Percentiles rank a stretch among this genome's conserved stretches.
Conservation (phyloP, 2,113 vertebrate species). For the Ornithorhynchus anatinus region DNA sequence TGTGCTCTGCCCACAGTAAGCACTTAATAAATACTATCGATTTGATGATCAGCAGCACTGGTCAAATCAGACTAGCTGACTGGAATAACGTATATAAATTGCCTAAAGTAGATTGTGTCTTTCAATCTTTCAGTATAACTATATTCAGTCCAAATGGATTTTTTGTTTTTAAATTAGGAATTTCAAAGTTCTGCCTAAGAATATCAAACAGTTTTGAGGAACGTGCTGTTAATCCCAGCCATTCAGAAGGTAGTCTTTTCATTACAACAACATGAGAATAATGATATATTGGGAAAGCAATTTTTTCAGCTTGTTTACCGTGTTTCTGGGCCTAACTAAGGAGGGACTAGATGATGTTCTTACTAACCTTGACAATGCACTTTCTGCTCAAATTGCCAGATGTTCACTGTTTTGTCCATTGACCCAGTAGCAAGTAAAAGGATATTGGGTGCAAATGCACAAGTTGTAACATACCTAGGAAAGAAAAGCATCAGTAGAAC, state of each 20-base stretch:
- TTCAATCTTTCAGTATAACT: too few species aligned
- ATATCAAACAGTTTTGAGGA: background rate
- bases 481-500: constrained; percentile 29
- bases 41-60: too few species aligned
- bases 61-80: too few species aligned
- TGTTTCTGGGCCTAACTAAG: background rate
- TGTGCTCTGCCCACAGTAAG: too few species aligned
- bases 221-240: background rate
- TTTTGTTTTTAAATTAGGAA: background rate
- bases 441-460: constrained; percentile 79
- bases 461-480: constrained; percentile 86
- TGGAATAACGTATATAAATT: too few species aligned
- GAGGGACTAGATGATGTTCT: background rate
- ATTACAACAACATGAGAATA: background rate
- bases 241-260: constrained; percentile 1
- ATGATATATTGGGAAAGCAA: background rate
- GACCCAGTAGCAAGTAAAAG: constrained; percentile 89
- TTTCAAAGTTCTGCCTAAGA: background rate
- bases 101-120: too few species aligned
- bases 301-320: background rate
- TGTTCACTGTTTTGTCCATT: constrained; percentile 87
- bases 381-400: constrained; percentile 80
- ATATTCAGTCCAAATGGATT: too few species aligned
- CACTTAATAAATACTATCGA: too few species aligned
- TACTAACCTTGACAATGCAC: constrained; percentile 69